Conservation (phyloP, 2,113 vertebrate species). For the Takifugu flavidus region DNA sequence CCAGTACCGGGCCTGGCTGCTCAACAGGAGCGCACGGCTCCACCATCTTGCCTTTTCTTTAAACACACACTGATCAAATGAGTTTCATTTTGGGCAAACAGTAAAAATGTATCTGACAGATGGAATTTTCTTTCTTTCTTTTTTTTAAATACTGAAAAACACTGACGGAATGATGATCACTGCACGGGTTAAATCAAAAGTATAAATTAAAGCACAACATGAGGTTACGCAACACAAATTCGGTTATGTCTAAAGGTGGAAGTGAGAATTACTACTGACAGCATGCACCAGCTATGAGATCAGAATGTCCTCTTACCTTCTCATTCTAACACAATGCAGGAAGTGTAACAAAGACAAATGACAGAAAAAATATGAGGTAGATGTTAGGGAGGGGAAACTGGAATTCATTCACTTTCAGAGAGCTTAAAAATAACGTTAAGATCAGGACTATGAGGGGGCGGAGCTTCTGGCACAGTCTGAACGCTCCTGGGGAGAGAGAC, state of each 20-base stretch:
- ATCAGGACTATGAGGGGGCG: slow-evolving; percentile 71
- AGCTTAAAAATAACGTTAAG: slow-evolving; percentile 75
- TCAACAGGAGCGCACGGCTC: background rate
- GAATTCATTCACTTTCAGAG: slow-evolving; percentile 77
- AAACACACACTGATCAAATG: slow-evolving; percentile 56
- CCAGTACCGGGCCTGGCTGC: background rate
- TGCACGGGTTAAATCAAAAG: slow-evolving; percentile 48
- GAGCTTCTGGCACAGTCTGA: slow-evolving; percentile 50
- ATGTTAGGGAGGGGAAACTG: slow-evolving; percentile 87
- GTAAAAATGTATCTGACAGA: slow-evolving; percentile 64
- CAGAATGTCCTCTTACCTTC: slow-evolving; percentile 97
- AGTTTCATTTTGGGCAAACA: slow-evolving; percentile 50
- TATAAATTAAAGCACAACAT: slow-evolving; percentile 54
- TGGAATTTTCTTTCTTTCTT: slow-evolving; percentile 24
- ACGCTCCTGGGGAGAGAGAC: slow-evolving; percentile 57
- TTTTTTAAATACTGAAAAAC: slow-evolving; percentile 43
- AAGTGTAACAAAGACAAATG: slow-evolving; percentile 94
- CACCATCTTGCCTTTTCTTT: slow-evolving; percentile 23
- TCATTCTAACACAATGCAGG: slow-evolving; percentile 99
- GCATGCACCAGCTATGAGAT: slow-evolving; percentile 89
- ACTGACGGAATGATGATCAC: slow-evolving; percentile 65
- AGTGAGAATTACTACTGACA: slow-evolving; percentile 73
- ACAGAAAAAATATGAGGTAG: slow-evolving; percentile 97
- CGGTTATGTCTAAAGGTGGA: slow-evolving; percentile 65
- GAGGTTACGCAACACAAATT: slow-evolving; percentile 63